Evolutionary conservation across 2,113 vertebrate genomes (phyloP), one percentile per base, ranked within the genome.

Genomic region (Eidolon helvum): DNA sequence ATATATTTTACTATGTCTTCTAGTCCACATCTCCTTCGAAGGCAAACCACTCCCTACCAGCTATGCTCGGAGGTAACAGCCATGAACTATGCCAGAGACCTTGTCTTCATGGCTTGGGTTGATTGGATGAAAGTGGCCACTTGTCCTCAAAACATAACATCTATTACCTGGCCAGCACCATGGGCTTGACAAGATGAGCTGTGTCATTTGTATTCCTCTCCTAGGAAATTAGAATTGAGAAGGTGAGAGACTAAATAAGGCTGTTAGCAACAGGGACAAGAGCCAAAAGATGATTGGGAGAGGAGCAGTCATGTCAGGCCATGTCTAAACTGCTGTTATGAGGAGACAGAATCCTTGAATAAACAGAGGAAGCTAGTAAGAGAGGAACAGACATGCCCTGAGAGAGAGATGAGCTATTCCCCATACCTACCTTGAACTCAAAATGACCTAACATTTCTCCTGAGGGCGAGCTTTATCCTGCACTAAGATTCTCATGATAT

Each of bases 191-290:
- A 74, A 50, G 45, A 84, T 65, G 50, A 95, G 19, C 22, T 43
- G 18, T 40, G 38, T 40, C 86, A 71, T 92, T 90, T n/a, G 7
- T 84, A 90, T 90, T 87, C 53, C 57, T 87, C 68, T 94, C 30
- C 10, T 94, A 89, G 77, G 82, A 92, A 91, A 85, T 94, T 94
- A 95, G 59, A 95, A 48, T 55, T 87, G 30, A 59, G 80, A 91
- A 45, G 33, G 48, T 69, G 48, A 95, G 78, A 91, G 79, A 79
- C 48, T 90, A 68, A 87, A 55, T 38, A 75, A 87, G 85, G 35
- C 38, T 79, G 33, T 92, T 83, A 68, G 50, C n/a, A 84, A 33
- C 59, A 68, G 68, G 40, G 33, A 72, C 22, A 93, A 85, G 40
- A 88, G 80, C 87, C 83, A 89, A 91, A 80, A 87, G 63, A 74